Evolutionary conservation across 2,113 vertebrate species (phyloP).

Genomic region (Mohoua ochrocephala): DNA sequence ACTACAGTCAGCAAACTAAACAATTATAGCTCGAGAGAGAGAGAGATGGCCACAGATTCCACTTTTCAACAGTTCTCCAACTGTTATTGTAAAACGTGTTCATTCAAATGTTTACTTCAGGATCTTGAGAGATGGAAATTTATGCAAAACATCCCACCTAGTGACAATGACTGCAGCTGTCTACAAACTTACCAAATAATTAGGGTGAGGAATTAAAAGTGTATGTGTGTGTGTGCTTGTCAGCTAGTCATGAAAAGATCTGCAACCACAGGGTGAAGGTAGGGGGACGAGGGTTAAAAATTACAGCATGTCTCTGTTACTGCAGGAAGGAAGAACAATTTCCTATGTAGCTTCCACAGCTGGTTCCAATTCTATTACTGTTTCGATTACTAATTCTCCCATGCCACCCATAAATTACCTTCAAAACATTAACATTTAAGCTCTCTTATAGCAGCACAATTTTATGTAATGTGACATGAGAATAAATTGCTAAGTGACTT

Average conservation of each 20-base stretch:
- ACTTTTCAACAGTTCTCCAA: background rate
- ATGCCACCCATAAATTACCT: constrained; percentile 66
- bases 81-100: background rate
- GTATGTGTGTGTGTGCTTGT: background rate
- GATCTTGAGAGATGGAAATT: background rate
- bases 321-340: constrained; percentile 72
- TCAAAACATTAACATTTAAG: constrained; percentile 54
- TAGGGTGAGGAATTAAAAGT: background rate
- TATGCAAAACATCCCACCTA: background rate
- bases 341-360: constrained; percentile 66
- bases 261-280: background rate
- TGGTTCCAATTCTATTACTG: constrained; percentile 71
- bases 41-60: background rate
- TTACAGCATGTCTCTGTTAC: constrained; percentile 57
- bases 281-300: background rate
- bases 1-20: background rate
- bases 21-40: background rate
- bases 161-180: background rate
- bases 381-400: constrained; percentile 69
- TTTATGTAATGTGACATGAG: constrained; percentile 54
- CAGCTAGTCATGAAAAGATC: background rate
- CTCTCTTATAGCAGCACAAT: constrained; percentile 15
- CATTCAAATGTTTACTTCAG: background rate
- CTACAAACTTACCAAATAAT: background rate
- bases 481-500: constrained; percentile 24